Percentiles rank a stretch among this genome's conserved stretches.
These are phyloP conservation scores for Ophion slaviceki DNA, from an alignment of 2,888 invertebrate genomes.

Conservation along the genomic window DNA sequence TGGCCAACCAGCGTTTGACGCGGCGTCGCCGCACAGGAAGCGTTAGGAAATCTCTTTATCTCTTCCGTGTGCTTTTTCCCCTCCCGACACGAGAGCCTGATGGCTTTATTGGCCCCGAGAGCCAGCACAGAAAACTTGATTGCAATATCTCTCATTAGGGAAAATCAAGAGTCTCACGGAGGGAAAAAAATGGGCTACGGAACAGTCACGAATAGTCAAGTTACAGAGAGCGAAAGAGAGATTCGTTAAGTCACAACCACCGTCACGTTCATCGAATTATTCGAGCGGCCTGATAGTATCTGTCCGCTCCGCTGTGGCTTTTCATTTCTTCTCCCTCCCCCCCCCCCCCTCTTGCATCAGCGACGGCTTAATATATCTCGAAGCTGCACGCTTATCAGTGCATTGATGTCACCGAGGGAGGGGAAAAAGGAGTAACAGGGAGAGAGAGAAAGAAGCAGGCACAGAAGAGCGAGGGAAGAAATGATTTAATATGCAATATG, in stretches of 20 bases:
- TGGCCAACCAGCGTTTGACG: not conserved
- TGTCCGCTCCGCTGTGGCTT: slow-evolving; percentile 9
- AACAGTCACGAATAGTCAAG: slow-evolving; percentile 7
- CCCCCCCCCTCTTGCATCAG: slow-evolving; percentile 13
- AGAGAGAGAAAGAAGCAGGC: not conserved
- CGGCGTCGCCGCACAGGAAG: not conserved
- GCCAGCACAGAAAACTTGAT: slow-evolving; percentile 53
- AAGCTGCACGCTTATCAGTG: not conserved
- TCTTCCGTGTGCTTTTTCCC: slow-evolving; percentile 7
- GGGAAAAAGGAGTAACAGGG: slow-evolving; percentile 1
- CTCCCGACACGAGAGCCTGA: slow-evolving; percentile 16
- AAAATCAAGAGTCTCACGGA: slow-evolving; percentile 2
- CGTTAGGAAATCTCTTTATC: slow-evolving; percentile 15
- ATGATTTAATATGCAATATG: slow-evolving; percentile 30
- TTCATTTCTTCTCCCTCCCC: not conserved
- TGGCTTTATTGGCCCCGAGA: slow-evolving; percentile 22
- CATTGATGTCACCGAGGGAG: slow-evolving; percentile 14
- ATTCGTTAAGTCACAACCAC: slow-evolving; percentile 52
- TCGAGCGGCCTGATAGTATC: slow-evolving; percentile 39
- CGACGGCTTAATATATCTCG: slow-evolving; percentile 53
- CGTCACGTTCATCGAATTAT: slow-evolving; percentile 64
- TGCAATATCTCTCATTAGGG: slow-evolving; percentile 59
- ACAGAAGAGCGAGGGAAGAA: slow-evolving; percentile 2
- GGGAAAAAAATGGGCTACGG: slow-evolving; percentile 15
- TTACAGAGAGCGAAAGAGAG: slow-evolving; percentile 24